Percentiles rank a stretch among this genome's conserved stretches.
These are phyloP conservation scores for Setophaga petechia DNA, from an alignment of 2,113 vertebrate genomes.

Conservation along the genomic window DNA sequence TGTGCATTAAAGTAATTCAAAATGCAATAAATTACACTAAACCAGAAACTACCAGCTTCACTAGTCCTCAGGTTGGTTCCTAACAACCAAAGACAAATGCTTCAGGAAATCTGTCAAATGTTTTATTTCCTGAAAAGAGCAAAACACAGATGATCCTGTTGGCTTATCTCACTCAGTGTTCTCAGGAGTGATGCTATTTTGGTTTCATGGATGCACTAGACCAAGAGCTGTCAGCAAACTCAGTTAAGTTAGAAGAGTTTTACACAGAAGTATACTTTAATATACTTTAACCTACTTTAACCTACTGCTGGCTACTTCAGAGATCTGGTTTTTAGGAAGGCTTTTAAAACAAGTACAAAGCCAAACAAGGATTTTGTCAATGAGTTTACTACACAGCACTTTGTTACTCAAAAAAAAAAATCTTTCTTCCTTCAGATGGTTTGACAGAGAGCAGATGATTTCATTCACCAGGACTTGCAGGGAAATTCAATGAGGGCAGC, in stretches of 20 bases:
- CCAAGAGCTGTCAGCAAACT: not conserved
- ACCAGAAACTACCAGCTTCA: not conserved
- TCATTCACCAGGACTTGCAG: not conserved
- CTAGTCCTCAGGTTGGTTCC: not conserved
- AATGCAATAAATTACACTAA: not conserved
- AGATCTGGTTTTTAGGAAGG: not conserved
- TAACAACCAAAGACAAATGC: not conserved
- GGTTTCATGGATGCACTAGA: not conserved
- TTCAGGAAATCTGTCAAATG: not conserved
- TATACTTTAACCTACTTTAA: not conserved
- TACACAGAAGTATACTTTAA: not conserved
- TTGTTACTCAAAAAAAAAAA: not conserved
- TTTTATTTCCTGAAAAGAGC: not conserved
- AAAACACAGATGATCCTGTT: not conserved
- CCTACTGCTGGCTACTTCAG: not conserved
- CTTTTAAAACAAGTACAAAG: not conserved
- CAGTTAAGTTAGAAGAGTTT: not conserved
- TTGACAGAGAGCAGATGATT: constrained; percentile 41
- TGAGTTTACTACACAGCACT: not conserved
- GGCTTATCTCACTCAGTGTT: not conserved
- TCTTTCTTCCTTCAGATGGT: not conserved
- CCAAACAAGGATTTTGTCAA: not conserved
- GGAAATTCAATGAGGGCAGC: constrained; percentile 3
- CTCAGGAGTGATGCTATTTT: not conserved
- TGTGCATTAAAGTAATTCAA: not conserved